Base-by-base conservation (phyloP, 2,797 vertebrate species). In the Scolopax rusticola region DNA sequence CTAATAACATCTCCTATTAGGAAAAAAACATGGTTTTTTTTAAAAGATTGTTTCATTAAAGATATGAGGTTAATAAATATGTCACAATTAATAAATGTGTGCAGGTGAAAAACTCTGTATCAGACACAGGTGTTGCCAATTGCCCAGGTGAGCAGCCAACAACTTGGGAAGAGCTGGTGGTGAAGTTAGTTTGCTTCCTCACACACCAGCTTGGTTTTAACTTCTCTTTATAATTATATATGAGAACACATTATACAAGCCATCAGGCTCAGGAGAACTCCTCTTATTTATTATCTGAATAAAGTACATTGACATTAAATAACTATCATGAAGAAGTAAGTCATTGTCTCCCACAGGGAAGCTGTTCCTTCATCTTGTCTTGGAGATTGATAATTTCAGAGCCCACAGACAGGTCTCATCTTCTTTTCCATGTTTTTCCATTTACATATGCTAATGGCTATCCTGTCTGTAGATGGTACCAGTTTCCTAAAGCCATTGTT, bases 351-450 rank as follows among this genome's bases (percentile, higher is more conserved):
- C 94, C 93, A 84, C 80, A 81, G 86, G 83, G 87, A 92, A 88
- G 67, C 12, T 70, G 65, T 95, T 94, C 93, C 78, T 95, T 95
- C 91, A 86, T 95, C 95, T 88, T 94, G 83, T 94, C 93, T 91
- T 70, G 41, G 80, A 95, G 95, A 96, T 70, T 90, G 87, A 96
- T 96, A 69, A 90, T 96, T 96, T 88, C 78, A 86, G 77, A 90
- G 85, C 74, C 67, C 67, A 79, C 80, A 91, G 94, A 96, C 89
- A 95, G 63, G 59, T 95, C 89, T 95, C 93, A 96, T 96, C 94
- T 94, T 97, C 91, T 94, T 96, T 95, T 83, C 83, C 85, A 50
- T 93, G 91, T 95, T 96, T 94, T 94, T 64, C 28, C 93, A 96
- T 95, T 96, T 97, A 95, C 69, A 88, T 96, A 90, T 94, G 94